Percentiles rank a stretch among this genome's conserved stretches.
These are phyloP conservation scores for Trichogramma dendrolimi DNA, from an alignment of 2,888 invertebrate genomes.

Conservation along the genomic window DNA sequence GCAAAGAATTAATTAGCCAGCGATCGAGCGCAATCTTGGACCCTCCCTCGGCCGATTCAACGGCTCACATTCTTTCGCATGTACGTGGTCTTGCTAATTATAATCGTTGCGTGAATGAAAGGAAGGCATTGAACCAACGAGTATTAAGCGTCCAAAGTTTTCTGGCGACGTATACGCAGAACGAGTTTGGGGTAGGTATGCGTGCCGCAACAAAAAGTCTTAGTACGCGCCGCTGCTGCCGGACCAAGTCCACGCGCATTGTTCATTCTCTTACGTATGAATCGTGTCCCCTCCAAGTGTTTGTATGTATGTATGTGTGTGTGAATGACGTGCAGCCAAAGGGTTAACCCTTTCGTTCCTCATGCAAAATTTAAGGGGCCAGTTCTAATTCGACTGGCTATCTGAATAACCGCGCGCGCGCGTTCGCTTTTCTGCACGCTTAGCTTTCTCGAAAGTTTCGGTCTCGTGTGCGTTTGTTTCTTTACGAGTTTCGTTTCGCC, in stretches of 20 bases:
- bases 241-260: slow-evolving; percentile 25
- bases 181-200: too few relatives aligned
- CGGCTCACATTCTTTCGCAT: too few relatives aligned
- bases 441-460: slow-evolving; percentile 8
- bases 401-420: slow-evolving; percentile 36
- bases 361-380: slow-evolving; percentile 46
- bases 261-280: background rate
- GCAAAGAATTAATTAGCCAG: too few relatives aligned
- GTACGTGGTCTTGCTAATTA: too few relatives aligned
- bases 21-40: too few relatives aligned
- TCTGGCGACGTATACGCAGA: too few relatives aligned
- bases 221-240: slow-evolving; percentile 5
- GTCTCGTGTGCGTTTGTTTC: slow-evolving; percentile 5
- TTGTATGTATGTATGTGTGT: slow-evolving; percentile 32
- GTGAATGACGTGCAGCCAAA: slow-evolving; percentile 33
- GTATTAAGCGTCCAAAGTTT: too few relatives aligned
- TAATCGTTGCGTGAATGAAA: too few relatives aligned
- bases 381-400: slow-evolving; percentile 43
- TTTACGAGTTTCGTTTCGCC: background rate
- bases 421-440: slow-evolving; percentile 18
- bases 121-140: too few relatives aligned
- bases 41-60: too few relatives aligned
- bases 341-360: slow-evolving; percentile 38
- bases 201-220: slow-evolving; percentile 15
- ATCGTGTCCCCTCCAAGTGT: slow-evolving; percentile 22